phyloP scores from a whole-genome alignment of 2,888 invertebrate genomes.

The Tromatobia lineatoria region DNA sequence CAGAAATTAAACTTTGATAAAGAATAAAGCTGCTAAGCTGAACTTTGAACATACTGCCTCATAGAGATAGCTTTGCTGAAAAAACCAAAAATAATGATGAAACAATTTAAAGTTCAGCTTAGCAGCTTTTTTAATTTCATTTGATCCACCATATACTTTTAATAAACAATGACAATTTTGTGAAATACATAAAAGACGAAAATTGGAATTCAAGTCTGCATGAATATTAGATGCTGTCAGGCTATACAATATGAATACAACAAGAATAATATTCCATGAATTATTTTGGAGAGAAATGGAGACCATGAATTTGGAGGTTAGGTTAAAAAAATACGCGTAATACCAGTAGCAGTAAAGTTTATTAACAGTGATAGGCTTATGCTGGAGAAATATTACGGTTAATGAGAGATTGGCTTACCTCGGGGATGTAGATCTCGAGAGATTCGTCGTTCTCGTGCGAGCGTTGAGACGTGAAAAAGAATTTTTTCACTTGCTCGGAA shows the following conservation, averaged over 20 bases:
- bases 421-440: slow-evolving; percentile 93
- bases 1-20: too few species aligned
- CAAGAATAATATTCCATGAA: background rate
- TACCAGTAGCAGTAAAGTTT: slow-evolving; percentile 71
- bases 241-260: too few species aligned
- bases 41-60: too few species aligned
- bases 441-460: slow-evolving; percentile 88
- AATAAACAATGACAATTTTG: background rate
- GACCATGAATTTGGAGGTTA: slow-evolving; percentile 39
- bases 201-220: background rate
- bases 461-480: slow-evolving; percentile 91
- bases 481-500: slow-evolving; percentile 92
- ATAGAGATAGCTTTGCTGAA: too few species aligned
- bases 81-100: background rate
- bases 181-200: background rate
- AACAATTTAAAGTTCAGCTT: too few species aligned
- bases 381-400: background rate
- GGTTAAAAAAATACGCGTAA: slow-evolving; percentile 72
- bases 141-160: background rate
- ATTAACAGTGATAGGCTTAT: background rate
- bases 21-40: too few species aligned
- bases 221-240: background rate
- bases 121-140: background rate
- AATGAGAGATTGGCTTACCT: slow-evolving; percentile 86
- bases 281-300: background rate